These are phyloP conservation scores for Castor canadensis DNA, from an alignment of 2,113 vertebrate genomes.

Conservation along the genomic window DNA sequence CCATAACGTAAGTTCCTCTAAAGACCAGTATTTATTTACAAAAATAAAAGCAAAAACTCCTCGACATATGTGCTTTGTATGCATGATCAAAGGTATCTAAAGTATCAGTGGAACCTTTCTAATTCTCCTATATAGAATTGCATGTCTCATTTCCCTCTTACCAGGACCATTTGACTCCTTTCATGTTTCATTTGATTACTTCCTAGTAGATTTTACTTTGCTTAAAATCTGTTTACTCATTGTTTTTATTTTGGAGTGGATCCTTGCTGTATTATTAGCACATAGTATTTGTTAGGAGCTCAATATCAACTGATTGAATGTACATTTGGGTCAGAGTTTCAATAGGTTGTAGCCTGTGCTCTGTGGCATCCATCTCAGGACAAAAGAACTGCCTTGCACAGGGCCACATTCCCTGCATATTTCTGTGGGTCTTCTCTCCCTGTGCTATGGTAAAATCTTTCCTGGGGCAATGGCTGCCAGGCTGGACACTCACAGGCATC, in stretches of 20 bases:
- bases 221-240: not conserved
- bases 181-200: not conserved
- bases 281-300: not conserved
- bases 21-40: not conserved
- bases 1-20: not conserved
- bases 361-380: not conserved
- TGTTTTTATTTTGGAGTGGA: not conserved
- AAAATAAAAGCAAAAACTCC: not conserved
- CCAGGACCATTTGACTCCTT: not conserved
- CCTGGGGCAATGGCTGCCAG: not conserved
- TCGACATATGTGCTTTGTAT: not conserved
- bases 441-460: not conserved
- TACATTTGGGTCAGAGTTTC: not conserved
- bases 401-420: not conserved
- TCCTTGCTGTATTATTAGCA: not conserved
- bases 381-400: not conserved
- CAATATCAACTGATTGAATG: not conserved
- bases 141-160: not conserved
- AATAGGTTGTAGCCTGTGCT: not conserved
- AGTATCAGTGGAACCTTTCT: not conserved
- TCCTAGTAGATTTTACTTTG: not conserved
- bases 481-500: not conserved
- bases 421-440: fast-evolving
- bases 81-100: not conserved
- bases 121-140: not conserved